A percentile compares a stretch with the other conserved stretches of the same genome.
These are phyloP conservation scores for Thecophora atra DNA, from an alignment of 2,888 invertebrate genomes.

Conservation along the genomic window DNA sequence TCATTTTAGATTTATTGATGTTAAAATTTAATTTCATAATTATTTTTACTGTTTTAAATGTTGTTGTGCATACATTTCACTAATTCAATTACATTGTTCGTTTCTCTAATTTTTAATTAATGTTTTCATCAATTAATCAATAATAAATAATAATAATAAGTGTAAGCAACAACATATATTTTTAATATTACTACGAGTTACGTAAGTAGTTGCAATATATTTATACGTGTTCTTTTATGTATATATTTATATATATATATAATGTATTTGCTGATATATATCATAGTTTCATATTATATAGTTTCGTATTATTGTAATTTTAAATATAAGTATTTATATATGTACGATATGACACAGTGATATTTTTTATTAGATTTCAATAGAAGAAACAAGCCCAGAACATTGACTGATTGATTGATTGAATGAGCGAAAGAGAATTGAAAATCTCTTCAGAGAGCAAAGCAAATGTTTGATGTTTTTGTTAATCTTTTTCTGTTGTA, in stretches of 20 bases:
- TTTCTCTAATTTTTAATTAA: conserved; percentile 30
- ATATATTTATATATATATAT: conserved; percentile 25
- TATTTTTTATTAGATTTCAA: conserved; percentile 51
- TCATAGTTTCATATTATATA: conserved; percentile 12
- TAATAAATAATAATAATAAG: background rate
- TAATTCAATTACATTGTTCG: conserved; percentile 47
- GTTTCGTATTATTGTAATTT: conserved; percentile 1
- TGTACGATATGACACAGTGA: conserved; percentile 67
- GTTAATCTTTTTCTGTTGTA: too few relatives aligned
- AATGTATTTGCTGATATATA: background rate
- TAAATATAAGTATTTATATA: conserved; percentile 40
- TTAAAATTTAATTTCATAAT: conserved; percentile 16
- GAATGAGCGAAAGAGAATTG: background rate
- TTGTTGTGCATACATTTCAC: conserved; percentile 60
- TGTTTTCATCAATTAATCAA: conserved; percentile 35
- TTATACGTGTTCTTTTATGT: conserved; percentile 23
- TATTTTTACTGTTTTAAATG: conserved; percentile 47
- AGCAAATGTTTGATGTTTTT: too few relatives aligned
- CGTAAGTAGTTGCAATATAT: conserved; percentile 24
- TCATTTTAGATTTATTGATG: conserved; percentile 19
- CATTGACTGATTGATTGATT: conserved; percentile 42
- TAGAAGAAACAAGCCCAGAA: conserved; percentile 62
- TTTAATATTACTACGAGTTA: conserved; percentile 11
- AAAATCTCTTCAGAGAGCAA: too few relatives aligned
- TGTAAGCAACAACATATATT: conserved; percentile 29